Conservation (phyloP, 2,888 invertebrate genomes). For the Volucella bombylans region DNA sequence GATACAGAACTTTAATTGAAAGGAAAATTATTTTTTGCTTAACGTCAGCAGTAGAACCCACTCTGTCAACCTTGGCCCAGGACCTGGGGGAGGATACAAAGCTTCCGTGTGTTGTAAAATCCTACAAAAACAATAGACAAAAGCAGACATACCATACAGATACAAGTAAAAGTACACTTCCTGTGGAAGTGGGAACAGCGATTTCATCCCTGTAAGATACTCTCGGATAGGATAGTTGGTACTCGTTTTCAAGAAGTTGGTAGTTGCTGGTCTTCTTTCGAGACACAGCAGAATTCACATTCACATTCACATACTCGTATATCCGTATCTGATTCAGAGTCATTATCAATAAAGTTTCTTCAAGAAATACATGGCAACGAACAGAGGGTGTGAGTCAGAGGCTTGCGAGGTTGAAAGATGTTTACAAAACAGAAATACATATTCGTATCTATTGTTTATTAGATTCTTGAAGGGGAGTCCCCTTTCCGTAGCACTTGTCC, state of each 20-base stretch:
- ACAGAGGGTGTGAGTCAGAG: neutral
- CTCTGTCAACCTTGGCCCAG: constrained; percentile 18
- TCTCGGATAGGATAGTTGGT: neutral
- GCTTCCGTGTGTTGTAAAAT: constrained; percentile 51
- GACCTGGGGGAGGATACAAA: neutral
- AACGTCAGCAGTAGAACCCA: constrained; percentile 65
- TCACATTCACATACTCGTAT: constrained; percentile 1
- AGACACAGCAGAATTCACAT: constrained; percentile 7
- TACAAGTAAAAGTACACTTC: constrained; percentile 1
- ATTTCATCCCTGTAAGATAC: constrained; percentile 7
- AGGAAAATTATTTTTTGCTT: constrained; percentile 70
- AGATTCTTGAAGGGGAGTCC: constrained; percentile 45
- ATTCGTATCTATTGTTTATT: constrained; percentile 62
- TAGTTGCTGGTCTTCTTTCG: neutral
- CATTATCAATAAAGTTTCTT: constrained; percentile 73
- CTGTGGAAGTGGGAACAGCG: constrained; percentile 11
- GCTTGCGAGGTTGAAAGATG: constrained; percentile 11
- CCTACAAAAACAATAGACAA: constrained; percentile 64
- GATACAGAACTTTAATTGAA: constrained; percentile 72
- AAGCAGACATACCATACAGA: constrained; percentile 21
- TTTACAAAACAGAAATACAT: constrained; percentile 67
- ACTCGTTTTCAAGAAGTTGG: constrained; percentile 34
- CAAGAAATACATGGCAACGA: constrained; percentile 50
- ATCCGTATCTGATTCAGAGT: constrained; percentile 61
- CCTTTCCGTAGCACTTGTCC: constrained; percentile 8